Percentiles rank a stretch among this genome's conserved stretches.
These are phyloP conservation scores for Ashinkailepas kermadecensis DNA, from an alignment of 2,888 invertebrate genomes.

Conservation along the genomic window DNA sequence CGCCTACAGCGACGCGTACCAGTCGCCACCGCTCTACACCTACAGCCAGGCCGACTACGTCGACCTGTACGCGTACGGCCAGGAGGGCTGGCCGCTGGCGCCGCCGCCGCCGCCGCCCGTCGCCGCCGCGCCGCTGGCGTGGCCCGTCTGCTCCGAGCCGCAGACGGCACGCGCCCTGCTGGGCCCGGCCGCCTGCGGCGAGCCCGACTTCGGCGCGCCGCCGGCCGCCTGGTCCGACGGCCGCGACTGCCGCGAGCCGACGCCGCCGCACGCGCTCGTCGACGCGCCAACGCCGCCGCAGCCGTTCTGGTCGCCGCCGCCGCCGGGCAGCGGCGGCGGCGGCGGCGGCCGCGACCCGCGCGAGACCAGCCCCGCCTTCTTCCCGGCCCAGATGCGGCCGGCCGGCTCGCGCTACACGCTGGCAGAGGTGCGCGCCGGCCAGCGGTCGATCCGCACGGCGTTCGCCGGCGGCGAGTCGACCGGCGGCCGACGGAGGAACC, in stretches of 20 bases:
- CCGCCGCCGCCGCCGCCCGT: background rate
- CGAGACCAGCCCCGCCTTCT: background rate
- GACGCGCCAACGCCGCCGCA: background rate
- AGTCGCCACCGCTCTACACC: background rate
- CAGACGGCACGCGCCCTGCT: no score
- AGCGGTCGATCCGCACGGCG: background rate
- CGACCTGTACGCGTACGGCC: background rate
- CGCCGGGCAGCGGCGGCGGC: background rate
- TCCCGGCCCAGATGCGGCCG: background rate
- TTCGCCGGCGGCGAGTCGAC: background rate
- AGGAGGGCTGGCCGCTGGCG: background rate
- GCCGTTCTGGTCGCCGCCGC: background rate
- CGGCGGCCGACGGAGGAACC: constrained; percentile 8
- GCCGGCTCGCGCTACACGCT: background rate
- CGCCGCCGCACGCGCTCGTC: background rate
- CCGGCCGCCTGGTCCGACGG: no score
- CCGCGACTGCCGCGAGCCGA: no score
- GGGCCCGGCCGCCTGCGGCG: no score
- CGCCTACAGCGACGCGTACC: background rate
- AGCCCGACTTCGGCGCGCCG: no score
- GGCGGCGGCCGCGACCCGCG: constrained; percentile 1
- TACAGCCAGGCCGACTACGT: background rate
- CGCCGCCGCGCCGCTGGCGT: background rate
- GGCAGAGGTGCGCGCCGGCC: background rate
- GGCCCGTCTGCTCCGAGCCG: no score